phyloP scores from a whole-genome alignment of 1,140 invertebrate species.

The Diorhabda elongata region DNA sequence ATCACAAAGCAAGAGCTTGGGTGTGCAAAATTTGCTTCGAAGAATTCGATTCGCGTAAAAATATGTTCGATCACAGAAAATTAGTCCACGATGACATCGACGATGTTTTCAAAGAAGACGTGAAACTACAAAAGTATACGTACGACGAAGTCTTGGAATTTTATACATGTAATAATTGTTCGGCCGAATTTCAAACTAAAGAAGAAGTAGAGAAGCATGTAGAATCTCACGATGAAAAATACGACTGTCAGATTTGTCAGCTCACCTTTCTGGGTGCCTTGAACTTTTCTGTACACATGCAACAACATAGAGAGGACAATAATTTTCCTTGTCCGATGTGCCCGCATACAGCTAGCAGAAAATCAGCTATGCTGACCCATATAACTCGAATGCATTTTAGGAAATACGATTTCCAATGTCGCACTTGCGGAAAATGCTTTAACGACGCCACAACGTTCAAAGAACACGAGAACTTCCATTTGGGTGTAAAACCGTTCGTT shows the following conservation, averaged over 20 bases:
- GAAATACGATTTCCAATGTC: conserved; percentile 49
- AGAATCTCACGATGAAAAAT: conserved; percentile 41
- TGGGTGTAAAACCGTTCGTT: conserved; percentile 61
- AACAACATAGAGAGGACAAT: conserved; percentile 31
- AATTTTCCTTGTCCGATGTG: conserved; percentile 36
- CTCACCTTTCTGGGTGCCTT: conserved; percentile 30
- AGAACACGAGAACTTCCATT: conserved; percentile 62
- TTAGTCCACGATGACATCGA: conserved; percentile 18
- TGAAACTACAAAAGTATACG: conserved; percentile 24
- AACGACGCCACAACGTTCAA: conserved; percentile 35
- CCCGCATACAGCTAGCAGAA: conserved; percentile 28
- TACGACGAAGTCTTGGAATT: conserved; percentile 31
- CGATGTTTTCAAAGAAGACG: conserved; percentile 13
- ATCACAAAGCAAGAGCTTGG: conserved; percentile 33
- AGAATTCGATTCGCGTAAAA: conserved; percentile 30
- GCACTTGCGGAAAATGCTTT: conserved; percentile 52
- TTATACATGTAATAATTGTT: conserved; percentile 37
- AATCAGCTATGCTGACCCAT: conserved; percentile 33
- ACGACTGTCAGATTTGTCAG: conserved; percentile 30
- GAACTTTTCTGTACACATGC: conserved; percentile 33
- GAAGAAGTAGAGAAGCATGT: conserved; percentile 39
- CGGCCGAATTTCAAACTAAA: conserved; percentile 27
- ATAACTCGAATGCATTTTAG: conserved; percentile 35
- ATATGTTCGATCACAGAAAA: conserved; percentile 32
- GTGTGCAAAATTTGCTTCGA: conserved; percentile 34